phyloP scores from a whole-genome alignment of 2,888 invertebrate genomes.

The Osmoderma eremita region DNA sequence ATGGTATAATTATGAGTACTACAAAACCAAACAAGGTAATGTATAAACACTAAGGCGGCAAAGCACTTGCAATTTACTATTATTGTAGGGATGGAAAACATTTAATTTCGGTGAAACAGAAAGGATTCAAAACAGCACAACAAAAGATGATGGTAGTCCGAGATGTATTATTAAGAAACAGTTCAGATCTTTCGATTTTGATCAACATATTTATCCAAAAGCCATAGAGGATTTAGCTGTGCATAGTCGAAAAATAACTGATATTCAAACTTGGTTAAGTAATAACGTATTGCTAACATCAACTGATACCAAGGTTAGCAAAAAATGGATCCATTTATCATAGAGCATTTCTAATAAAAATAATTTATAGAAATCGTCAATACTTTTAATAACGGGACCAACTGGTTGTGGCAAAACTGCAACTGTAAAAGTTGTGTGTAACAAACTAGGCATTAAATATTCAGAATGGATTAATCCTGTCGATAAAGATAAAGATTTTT shows the following conservation, averaged over 20 bases:
- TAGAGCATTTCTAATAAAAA: slow-evolving; percentile 31
- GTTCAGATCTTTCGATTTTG: slow-evolving; percentile 65
- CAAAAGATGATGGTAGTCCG: not conserved
- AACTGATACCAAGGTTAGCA: slow-evolving; percentile 26
- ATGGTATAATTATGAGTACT: not conserved
- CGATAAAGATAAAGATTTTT: slow-evolving; percentile 72
- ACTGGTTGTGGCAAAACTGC: slow-evolving; percentile 87
- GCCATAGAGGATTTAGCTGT: slow-evolving; percentile 74
- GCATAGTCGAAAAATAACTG: slow-evolving; percentile 78
- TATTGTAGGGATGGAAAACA: slow-evolving; percentile 35
- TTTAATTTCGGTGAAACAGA: slow-evolving; percentile 30
- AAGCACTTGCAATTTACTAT: not conserved
- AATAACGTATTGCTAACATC: slow-evolving; percentile 49
- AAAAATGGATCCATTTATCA: not conserved
- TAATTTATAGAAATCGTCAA: slow-evolving; percentile 58
- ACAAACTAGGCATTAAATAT: slow-evolving; percentile 68
- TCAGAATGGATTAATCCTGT: slow-evolving; percentile 87
- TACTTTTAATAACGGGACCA: slow-evolving; percentile 82
- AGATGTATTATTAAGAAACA: slow-evolving; percentile 29
- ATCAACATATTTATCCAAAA: slow-evolving; percentile 70
- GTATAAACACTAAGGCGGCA: not conserved
- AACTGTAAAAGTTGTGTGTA: slow-evolving; percentile 74
- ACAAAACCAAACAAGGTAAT: not conserved
- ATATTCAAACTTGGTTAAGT: slow-evolving; percentile 76
- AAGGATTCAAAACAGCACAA: not conserved